Evolutionary conservation across 35 echinoderm and acorn worm genomes (phyloP).

Genomic region (Chiridota heheva): DNA sequence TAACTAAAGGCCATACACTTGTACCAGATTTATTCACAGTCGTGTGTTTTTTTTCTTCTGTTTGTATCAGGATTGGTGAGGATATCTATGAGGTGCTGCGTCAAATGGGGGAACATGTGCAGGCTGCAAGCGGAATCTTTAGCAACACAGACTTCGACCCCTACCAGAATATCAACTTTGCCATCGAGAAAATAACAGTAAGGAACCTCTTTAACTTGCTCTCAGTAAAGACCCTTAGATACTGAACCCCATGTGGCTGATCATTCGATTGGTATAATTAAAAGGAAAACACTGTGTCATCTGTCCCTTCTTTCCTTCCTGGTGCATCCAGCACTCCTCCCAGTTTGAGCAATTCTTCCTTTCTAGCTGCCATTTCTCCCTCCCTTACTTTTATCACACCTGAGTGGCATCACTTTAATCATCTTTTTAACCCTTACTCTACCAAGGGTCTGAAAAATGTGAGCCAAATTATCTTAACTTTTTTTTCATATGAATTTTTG

Average conservation of each 20-base stretch:
- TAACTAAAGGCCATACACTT: neutral
- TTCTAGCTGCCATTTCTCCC: too few species aligned
- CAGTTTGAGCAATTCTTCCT: neutral
- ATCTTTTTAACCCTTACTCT: too few species aligned
- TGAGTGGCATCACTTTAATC: too few species aligned
- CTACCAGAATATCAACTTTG: conserved; percentile 68
- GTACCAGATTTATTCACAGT: neutral
- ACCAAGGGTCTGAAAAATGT: too few species aligned
- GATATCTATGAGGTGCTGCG: conserved; percentile 54
- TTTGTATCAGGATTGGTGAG: too few species aligned
- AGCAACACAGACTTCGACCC: conserved; percentile 36
- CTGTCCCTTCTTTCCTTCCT: neutral
- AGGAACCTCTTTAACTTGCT: neutral
- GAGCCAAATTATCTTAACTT: too few species aligned
- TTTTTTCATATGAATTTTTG: too few species aligned
- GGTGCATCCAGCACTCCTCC: neutral
- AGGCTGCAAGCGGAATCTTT: conserved; percentile 60
- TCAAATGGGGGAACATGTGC: conserved; percentile 73
- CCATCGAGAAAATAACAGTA: conserved; percentile 71
- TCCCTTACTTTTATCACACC: too few species aligned
- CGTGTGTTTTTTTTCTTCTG: neutral
- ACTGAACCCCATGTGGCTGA: neutral
- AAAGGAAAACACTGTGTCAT: neutral
- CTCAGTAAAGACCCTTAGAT: neutral
- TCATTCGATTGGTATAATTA: neutral